Percentiles rank a stretch among this genome's conserved stretches.
phyloP scores from a whole-genome alignment of 2,113 vertebrate genomes.

The Colossoma macropomum region DNA sequence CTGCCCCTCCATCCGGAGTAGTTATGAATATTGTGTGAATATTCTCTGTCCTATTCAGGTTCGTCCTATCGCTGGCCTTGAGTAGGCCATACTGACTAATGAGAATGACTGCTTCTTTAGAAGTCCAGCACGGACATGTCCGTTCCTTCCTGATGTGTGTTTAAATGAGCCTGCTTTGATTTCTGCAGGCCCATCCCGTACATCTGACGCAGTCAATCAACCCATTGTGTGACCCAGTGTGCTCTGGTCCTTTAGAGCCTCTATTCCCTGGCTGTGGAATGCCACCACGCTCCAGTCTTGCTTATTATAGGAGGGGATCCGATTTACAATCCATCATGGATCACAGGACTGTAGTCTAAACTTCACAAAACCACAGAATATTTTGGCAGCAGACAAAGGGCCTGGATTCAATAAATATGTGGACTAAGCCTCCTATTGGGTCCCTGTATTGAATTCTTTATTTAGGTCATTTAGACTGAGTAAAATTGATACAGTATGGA shows the following conservation, averaged over 20 bases:
- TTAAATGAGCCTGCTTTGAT: conserved; percentile 57
- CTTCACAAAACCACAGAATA: conserved; percentile 74
- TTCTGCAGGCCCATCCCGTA: conserved; percentile 30
- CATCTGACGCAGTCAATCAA: conserved; percentile 64
- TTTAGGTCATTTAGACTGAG: conserved; percentile 78
- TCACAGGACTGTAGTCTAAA: conserved; percentile 74
- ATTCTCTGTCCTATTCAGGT: conserved; percentile 36
- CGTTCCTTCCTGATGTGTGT: conserved; percentile 34
- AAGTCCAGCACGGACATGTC: conserved; percentile 20
- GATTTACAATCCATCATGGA: conserved; percentile 79
- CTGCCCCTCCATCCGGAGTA: neutral
- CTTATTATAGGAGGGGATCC: conserved; percentile 65
- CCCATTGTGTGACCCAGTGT: conserved; percentile 52
- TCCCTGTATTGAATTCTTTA: conserved; percentile 75
- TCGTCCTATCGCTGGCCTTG: conserved; percentile 3
- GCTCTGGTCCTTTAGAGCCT: conserved; percentile 50
- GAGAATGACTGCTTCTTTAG: conserved; percentile 23
- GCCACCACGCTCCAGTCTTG: conserved; percentile 51
- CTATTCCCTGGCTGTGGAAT: conserved; percentile 57
- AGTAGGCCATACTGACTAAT: conserved; percentile 1
- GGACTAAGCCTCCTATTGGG: conserved; percentile 77
- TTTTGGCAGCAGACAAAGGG: conserved; percentile 78
- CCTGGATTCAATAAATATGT: conserved; percentile 82
- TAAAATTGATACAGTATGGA: conserved; percentile 77
- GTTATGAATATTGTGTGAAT: conserved; percentile 20